Conservation (phyloP, 2,888 invertebrate species). For the Macaria notata region DNA sequence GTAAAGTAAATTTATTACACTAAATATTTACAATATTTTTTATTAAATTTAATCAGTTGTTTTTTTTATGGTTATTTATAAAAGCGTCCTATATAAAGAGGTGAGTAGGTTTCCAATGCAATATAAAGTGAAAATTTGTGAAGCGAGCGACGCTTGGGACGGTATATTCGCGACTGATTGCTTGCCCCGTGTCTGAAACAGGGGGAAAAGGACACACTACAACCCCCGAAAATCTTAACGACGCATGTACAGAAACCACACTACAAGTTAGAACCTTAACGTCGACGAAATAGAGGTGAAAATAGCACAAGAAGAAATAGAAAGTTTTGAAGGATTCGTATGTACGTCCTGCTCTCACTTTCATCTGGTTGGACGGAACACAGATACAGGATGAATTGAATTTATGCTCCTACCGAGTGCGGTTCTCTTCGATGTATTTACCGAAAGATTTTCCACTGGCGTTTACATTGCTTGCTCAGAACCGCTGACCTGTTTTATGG, state of each 20-base stretch:
- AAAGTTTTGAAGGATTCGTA: constrained; percentile 69
- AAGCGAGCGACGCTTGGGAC: constrained; percentile 68
- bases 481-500: not conserved
- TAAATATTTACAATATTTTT: constrained; percentile 7
- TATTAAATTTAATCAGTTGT: not conserved
- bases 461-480: constrained; percentile 17
- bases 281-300: constrained; percentile 5
- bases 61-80: constrained; percentile 12
- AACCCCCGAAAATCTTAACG: constrained; percentile 38
- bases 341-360: constrained; percentile 63
- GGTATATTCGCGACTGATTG: constrained; percentile 77
- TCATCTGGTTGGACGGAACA: constrained; percentile 71
- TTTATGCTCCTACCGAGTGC: constrained; percentile 60
- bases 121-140: constrained; percentile 39
- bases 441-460: constrained; percentile 40
- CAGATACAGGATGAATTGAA: constrained; percentile 77
- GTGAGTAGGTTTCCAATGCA: constrained; percentile 39
- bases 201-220: constrained; percentile 74
- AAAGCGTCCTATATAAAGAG: constrained; percentile 20
- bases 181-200: constrained; percentile 63
- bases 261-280: constrained; percentile 37
- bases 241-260: constrained; percentile 39
- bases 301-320: constrained; percentile 33
- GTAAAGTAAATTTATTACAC: constrained; percentile 7
- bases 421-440: constrained; percentile 46